A percentile compares a stretch with the other conserved stretches of the same genome.
Conservation (phyloP, 2,888 invertebrate genomes). For the Spodoptera exigua region DNA sequence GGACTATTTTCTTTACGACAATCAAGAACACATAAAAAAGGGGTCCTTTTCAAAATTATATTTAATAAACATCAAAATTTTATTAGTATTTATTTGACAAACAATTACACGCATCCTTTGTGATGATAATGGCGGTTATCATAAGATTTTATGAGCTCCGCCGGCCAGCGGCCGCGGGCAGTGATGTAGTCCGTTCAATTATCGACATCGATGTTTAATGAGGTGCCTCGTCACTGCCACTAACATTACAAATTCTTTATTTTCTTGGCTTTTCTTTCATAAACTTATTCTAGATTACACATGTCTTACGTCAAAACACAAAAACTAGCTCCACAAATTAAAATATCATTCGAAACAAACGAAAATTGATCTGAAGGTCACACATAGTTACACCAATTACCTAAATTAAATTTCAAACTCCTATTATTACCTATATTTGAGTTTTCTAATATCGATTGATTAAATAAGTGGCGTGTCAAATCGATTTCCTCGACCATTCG, state of each 20-base stretch:
- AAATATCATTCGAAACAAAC: slow-evolving; percentile 25
- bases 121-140: slow-evolving; percentile 87
- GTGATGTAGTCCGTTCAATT: slow-evolving; percentile 62
- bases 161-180: slow-evolving; percentile 62
- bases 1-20: slow-evolving; percentile 69
- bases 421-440: slow-evolving; percentile 42
- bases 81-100: slow-evolving; percentile 89
- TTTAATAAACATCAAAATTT: slow-evolving; percentile 88
- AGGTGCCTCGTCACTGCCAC: not conserved
- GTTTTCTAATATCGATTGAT: slow-evolving; percentile 39
- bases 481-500: slow-evolving; percentile 51
- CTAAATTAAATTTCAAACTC: slow-evolving; percentile 51
- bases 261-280: too few relatives aligned
- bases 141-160: slow-evolving; percentile 83
- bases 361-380: slow-evolving; percentile 46
- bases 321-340: slow-evolving; percentile 19
- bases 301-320: not conserved
- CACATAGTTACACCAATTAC: slow-evolving; percentile 42
- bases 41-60: slow-evolving; percentile 79
- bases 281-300: too few relatives aligned
- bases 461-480: slow-evolving; percentile 56
- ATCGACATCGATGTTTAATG: slow-evolving; percentile 29
- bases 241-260: too few relatives aligned
- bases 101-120: slow-evolving; percentile 88
- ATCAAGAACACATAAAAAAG: slow-evolving; percentile 75